A percentile compares a stretch with the other conserved stretches of the same genome.
phyloP scores from a whole-genome alignment of 64 coral and sea anemone genomes.

The Catalaphyllia jardinei region DNA sequence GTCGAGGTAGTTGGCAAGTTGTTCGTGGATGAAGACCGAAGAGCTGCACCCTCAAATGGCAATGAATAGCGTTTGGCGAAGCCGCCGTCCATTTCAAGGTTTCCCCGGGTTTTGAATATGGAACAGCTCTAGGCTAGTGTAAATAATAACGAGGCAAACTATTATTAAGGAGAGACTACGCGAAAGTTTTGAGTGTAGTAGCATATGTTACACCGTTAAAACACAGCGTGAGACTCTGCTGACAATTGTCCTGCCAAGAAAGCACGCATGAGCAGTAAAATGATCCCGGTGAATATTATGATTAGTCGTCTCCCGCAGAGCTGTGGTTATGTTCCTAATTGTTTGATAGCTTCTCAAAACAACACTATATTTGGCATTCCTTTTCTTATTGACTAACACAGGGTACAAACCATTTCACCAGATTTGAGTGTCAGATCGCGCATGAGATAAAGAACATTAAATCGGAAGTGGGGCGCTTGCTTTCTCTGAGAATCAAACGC shows the following conservation, averaged over 20 bases:
- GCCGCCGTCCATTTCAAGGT: slow-evolving; percentile 80
- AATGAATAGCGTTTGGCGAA: slow-evolving; percentile 80
- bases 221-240: slow-evolving; percentile 81
- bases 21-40: slow-evolving; percentile 56
- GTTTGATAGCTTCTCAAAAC: slow-evolving; percentile 99
- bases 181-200: slow-evolving; percentile 86
- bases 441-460: not conserved
- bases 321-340: slow-evolving; percentile 98
- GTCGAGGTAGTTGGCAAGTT: slow-evolving; percentile 54
- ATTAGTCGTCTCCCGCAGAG: slow-evolving; percentile 91
- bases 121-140: slow-evolving; percentile 83
- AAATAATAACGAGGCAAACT: slow-evolving; percentile 87
- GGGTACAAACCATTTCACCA: slow-evolving; percentile 12
- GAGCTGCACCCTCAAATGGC: slow-evolving; percentile 61
- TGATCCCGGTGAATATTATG: slow-evolving; percentile 93
- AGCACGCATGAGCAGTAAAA: slow-evolving; percentile 81
- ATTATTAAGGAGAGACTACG: slow-evolving; percentile 94
- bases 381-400: slow-evolving; percentile 81
- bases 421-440: slow-evolving; percentile 6
- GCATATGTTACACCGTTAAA: slow-evolving; percentile 99
- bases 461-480: slow-evolving; percentile 12
- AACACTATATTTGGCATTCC: slow-evolving; percentile 98
- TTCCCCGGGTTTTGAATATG: slow-evolving; percentile 88
- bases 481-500: slow-evolving; percentile 3
- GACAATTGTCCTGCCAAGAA: slow-evolving; percentile 89